Evolutionary conservation across 2,888 invertebrate genomes (phyloP), one percentile per base, ranked within the genome.

Genomic region (Metalampra italica): DNA sequence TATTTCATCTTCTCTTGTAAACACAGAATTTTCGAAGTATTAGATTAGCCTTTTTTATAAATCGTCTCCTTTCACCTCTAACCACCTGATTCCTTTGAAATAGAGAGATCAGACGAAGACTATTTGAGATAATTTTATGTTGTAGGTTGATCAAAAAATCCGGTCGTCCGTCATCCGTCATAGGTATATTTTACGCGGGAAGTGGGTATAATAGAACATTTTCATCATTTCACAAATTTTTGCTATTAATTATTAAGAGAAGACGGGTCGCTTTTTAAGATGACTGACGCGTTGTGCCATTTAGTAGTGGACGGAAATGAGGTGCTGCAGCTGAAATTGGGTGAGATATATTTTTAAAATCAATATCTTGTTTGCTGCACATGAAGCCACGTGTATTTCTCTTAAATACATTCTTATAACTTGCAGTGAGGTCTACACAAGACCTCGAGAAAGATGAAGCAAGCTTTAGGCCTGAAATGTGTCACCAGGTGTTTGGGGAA

Each of bases 401-500:
- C 39, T 14, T 15, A 48, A 29, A 13, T 29, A 13, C 14, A 36
- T 44, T 11, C 22, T 9, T 13, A 13, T n/a, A 9, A 37, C 40
- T 73, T 79, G 43, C 68, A 92, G 93, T 95, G 45, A 91, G 94
- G 46, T 80, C 83, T 51, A 78, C 85, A 15, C 78, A 91, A 36
- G 95, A 96, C 75, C 75, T 96, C 34, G 91, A 93, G 53, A 91
- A 94, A 77, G 92, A 93, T 32, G 82, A 88, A 0, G 77, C 84
- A 8, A 84, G 88, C 34, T 97, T 97, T 71, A 89, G 92, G 36
- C 97, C 97, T 0, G 93, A 94, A 49, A 97, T 97, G 95, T 95
- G 96, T 46, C 97, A 98, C 89, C 98, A 98, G 83, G 93, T 98
- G 50, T 98, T 97, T 79, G 97, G 97, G 5, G 95, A 96, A 60